Conservation (phyloP, 2,888 invertebrate genomes). For the Andrena praecox region DNA sequence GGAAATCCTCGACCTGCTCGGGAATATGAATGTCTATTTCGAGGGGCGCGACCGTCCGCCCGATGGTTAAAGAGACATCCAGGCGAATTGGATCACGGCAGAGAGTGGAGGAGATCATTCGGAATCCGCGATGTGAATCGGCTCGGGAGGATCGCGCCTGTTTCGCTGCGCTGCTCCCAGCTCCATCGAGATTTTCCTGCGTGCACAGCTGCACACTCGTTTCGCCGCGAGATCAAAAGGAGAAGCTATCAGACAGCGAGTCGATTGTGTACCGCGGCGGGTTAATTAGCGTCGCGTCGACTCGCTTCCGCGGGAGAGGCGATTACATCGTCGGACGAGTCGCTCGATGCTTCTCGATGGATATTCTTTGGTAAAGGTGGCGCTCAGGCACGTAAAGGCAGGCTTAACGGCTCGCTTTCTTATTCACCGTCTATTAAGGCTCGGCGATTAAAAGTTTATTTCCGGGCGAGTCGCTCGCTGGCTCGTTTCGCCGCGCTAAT, state of each 20-base stretch:
- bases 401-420: conserved; percentile 10
- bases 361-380: background rate
- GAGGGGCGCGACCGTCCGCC: background rate
- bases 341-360: too few species aligned
- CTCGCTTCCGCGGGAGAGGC: too few species aligned
- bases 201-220: too few species aligned
- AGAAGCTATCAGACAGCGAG: background rate
- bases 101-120: conserved; percentile 2
- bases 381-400: background rate
- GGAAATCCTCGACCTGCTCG: background rate
- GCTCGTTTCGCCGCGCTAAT: conserved; percentile 24
- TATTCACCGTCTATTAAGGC: conserved; percentile 24
- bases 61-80: background rate
- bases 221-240: background rate
- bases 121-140: background rate
- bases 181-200: too few species aligned
- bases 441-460: conserved; percentile 37
- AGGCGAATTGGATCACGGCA: background rate
- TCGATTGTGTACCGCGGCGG: too few species aligned
- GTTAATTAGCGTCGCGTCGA: too few species aligned
- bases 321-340: background rate
- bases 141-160: background rate
- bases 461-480: background rate
- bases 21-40: background rate
- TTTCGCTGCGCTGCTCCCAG: too few species aligned